Evolutionary conservation across 2,797 vertebrate species (phyloP), one percentile per base, ranked within the genome.

Genomic region (Chaetophractus vellerosus): DNA sequence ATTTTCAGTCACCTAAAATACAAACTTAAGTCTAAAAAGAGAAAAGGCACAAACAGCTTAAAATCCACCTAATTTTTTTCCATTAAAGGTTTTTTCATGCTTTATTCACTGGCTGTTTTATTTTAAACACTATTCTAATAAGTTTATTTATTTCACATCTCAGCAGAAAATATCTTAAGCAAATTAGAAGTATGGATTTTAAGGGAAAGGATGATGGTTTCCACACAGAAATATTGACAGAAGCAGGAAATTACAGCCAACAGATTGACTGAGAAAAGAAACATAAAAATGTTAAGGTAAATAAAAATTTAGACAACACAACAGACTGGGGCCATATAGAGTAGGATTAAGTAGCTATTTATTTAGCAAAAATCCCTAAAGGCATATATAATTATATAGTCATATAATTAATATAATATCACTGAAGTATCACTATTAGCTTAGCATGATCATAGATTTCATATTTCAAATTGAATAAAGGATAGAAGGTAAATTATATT

Each of bases 91-190:
- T 74, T 4, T 72, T 1, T 90, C 38, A 63, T 38, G 21, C 41
- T 84, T 84, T 55, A 55, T 84, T 88, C 94, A 61, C 48, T 93
- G 16, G 55, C 85, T 36, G 1, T 94, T 88, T 90, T 88, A 69
- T 90, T 94, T 87, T 80, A 80, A 88, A 82, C 89, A 55, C 3
- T 93, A 14, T 48, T 72, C 16, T 88, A 90, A 26, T 63, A 72
- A 78, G n/a, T 92, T 86, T 88, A 21, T 85, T 89, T 90, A 76
- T 94, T 89, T 74, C 91, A 55, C 14, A 63, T 93, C 52, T 96
- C 64, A 84, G n/a, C 84, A 94, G n/a, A 96, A 96, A 94, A 76
- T 1, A 38, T 31, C 38, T 88, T 55, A 36, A 87, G 3, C 21
- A 84, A 9, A n/a, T 45, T 57, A 80, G 63, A 86, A 80, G 4